Percentiles rank a stretch among this genome's conserved stretches.
Conservation (phyloP, 2,113 vertebrate genomes). For the Tympanuchus pallidicinctus region DNA sequence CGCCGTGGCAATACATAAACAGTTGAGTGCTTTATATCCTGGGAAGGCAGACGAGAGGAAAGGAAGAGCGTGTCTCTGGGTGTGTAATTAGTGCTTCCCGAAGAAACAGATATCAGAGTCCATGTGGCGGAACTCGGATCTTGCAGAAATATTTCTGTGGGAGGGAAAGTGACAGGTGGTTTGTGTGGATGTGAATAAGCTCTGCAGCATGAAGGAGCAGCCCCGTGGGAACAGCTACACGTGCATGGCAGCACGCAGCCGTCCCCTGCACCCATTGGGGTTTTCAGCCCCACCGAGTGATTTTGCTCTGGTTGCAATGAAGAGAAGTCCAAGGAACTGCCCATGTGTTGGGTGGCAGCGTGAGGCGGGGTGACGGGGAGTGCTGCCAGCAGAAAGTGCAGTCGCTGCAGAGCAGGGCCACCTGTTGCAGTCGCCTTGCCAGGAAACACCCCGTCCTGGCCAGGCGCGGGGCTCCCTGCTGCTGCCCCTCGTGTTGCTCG, state of each 20-base stretch:
- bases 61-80: background rate
- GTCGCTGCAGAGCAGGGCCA: background rate
- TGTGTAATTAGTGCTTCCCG: background rate
- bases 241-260: background rate
- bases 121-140: conserved; percentile 11
- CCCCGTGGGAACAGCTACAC: background rate
- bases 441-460: background rate
- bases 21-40: background rate
- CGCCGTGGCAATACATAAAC: background rate
- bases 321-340: fast-evolving
- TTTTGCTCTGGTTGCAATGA: fast-evolving
- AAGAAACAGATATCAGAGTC: background rate
- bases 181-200: background rate
- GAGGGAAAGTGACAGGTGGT: conserved; percentile 57
- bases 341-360: fast-evolving
- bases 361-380: fast-evolving
- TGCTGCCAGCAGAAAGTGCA: background rate
- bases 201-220: background rate
- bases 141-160: conserved; percentile 24
- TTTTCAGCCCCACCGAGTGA: background rate
- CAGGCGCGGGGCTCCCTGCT: background rate
- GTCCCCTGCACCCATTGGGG: background rate
- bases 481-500: fast-evolving
- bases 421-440: background rate
- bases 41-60: background rate